phyloP scores from a whole-genome alignment of 2,113 vertebrate species.

The Mixornis gularis region DNA sequence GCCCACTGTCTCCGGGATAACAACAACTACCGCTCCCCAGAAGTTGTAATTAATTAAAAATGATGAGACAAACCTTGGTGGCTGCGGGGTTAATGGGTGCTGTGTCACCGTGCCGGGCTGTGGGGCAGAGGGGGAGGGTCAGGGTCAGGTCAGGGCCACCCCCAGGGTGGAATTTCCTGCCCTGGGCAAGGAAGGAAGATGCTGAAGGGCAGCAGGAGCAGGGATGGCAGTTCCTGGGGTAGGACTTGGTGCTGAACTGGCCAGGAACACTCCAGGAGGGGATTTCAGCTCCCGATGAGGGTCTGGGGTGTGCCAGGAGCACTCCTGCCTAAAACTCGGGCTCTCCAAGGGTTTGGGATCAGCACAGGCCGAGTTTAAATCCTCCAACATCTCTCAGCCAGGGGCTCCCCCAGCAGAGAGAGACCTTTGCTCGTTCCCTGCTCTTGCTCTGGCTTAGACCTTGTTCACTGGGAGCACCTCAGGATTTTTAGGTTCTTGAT shows the following conservation, averaged over 20 bases:
- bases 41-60: too few relatives aligned
- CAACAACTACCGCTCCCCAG: background rate
- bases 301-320: background rate
- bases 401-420: background rate
- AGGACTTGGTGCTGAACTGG: background rate
- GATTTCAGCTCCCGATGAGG: background rate
- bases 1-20: background rate
- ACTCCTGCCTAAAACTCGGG: background rate
- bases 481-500: background rate
- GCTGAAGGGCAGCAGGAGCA: background rate
- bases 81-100: too few relatives aligned
- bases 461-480: background rate
- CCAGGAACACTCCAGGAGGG: background rate
- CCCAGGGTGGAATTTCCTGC: fast-evolving
- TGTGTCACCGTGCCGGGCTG: too few relatives aligned
- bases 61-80: too few relatives aligned
- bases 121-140: too few relatives aligned
- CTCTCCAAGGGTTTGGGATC: background rate
- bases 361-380: background rate
- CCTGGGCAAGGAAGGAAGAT: background rate
- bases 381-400: background rate
- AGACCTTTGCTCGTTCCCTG: background rate
- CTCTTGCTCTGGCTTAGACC: background rate
- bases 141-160: too few relatives aligned
- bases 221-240: background rate